Conservation (phyloP, 1,140 invertebrate genomes). For the Micrasema longulum region DNA sequence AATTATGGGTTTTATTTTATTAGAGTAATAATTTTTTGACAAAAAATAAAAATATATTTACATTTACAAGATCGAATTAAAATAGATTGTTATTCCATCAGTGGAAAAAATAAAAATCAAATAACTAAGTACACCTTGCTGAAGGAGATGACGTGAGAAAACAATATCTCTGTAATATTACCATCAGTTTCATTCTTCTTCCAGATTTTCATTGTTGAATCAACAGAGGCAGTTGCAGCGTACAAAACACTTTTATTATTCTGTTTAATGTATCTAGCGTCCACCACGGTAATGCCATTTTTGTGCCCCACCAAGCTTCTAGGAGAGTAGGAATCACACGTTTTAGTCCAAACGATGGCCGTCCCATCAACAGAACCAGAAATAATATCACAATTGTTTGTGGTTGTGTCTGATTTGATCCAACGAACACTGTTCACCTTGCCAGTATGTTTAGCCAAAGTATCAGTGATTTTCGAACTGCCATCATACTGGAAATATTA, state of each 20-base stretch:
- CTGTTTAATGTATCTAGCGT: conserved; percentile 67
- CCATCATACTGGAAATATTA: conserved; percentile 40
- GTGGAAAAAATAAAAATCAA: not conserved
- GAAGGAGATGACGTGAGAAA: not conserved
- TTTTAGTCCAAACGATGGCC: conserved; percentile 78
- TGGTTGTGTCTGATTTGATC: conserved; percentile 24
- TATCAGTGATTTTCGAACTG: conserved; percentile 37
- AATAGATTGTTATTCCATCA: not conserved
- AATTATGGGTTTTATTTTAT: not conserved
- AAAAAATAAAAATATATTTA: not conserved
- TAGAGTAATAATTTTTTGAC: not conserved
- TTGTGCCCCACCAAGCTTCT: conserved; percentile 68
- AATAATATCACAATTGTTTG: conserved; percentile 59
- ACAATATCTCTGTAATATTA: conserved; percentile 49
- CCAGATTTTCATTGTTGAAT: conserved; percentile 77
- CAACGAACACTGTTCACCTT: conserved; percentile 42
- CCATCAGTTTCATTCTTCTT: conserved; percentile 55
- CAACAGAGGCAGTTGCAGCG: conserved; percentile 74
- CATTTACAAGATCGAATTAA: not conserved
- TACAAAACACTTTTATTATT: conserved; percentile 57
- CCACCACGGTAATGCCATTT: conserved; percentile 72
- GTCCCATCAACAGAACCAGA: conserved; percentile 82
- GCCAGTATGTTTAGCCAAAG: conserved; percentile 40
- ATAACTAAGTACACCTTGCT: not conserved
- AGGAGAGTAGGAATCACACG: conserved; percentile 59